phyloP scores from a whole-genome alignment of 2,113 vertebrate genomes.

The Archilochus colubris region DNA sequence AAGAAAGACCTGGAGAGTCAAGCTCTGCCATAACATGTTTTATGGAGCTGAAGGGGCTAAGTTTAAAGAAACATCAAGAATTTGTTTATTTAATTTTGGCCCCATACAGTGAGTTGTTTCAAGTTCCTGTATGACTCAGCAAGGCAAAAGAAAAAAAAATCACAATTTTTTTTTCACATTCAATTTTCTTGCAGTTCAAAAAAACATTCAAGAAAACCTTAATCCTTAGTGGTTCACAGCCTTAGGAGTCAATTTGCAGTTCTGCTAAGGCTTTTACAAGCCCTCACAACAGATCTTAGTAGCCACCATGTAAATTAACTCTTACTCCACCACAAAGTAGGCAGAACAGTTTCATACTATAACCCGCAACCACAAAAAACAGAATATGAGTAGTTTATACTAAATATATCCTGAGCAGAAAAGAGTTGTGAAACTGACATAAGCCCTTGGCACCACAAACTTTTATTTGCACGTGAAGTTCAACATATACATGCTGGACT shows the following conservation, averaged over 20 bases:
- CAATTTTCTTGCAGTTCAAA: no score
- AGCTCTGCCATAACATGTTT: neutral
- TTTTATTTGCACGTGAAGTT: neutral
- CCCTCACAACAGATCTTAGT: neutral
- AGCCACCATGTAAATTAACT: neutral
- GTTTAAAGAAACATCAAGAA: neutral
- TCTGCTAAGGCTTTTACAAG: neutral
- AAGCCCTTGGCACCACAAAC: neutral
- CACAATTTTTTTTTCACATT: no score
- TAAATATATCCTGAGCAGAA: neutral
- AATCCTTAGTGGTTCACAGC: neutral
- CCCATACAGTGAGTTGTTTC: neutral
- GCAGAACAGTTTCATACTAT: neutral
- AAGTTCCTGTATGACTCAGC: neutral
- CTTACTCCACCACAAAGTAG: neutral
- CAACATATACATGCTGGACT: neutral
- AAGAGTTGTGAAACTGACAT: neutral
- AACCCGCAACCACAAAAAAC: neutral
- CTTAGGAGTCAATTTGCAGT: neutral
- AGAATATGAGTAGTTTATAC: neutral
- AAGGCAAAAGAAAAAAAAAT: accelerated
- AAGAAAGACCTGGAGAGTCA: neutral
- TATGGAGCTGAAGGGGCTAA: neutral
- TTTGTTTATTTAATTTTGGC: neutral
- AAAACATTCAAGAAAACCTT: neutral